Base-by-base conservation (phyloP, 1,140 invertebrate species). In the Sycophaga agraensis region DNA sequence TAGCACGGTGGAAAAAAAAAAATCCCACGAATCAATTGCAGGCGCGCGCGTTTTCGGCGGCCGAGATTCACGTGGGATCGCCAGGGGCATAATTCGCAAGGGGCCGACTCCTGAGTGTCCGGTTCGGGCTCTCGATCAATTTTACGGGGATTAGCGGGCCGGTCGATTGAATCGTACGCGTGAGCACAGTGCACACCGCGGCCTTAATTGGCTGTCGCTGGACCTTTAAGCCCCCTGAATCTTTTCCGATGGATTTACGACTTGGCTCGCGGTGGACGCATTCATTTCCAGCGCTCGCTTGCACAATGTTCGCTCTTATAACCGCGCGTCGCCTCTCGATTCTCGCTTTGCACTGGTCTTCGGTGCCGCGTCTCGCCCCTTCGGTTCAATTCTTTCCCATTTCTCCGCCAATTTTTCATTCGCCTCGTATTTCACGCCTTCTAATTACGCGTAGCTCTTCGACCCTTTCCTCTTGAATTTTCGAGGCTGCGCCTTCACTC, bases 201-300 rank as follows among this genome's bases (percentile, higher is more conserved):
- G 55, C 31, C 48, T 57, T 48, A 57, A 57, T 57, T 39, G 16
- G 16, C 42, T 46, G 4, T 53, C 21, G 11, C 6, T 1, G 5
- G 21, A 24, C 34, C 26, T 34, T 55, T 4, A 12, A 43, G 39
- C 9, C 17, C 9, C 17, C 17, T 35, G 26, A 6, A 17, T 56
- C 14, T 48, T 17, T 57, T 48, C 39, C 14, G 16, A 14, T 42
- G 28, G 46, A 59, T 59, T 59, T 50, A 59, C 43, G 21, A 50
- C 46, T 21, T 34, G 24, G 19, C 17, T 50, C 35, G 1, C 9
- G 21, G n/a, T n/a, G 22, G 45, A 59, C 35, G 34, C 35, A 59
- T 59, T 59, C 40, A 59, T 59, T 59, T 28, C 31, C 11, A 39
- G 35, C 12, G 37, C 49, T 58, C 43, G 40, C 14, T 39, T n/a